Base-by-base conservation (phyloP, 92 coral and sea anemone genomes). In the Porites divaricata region DNA sequence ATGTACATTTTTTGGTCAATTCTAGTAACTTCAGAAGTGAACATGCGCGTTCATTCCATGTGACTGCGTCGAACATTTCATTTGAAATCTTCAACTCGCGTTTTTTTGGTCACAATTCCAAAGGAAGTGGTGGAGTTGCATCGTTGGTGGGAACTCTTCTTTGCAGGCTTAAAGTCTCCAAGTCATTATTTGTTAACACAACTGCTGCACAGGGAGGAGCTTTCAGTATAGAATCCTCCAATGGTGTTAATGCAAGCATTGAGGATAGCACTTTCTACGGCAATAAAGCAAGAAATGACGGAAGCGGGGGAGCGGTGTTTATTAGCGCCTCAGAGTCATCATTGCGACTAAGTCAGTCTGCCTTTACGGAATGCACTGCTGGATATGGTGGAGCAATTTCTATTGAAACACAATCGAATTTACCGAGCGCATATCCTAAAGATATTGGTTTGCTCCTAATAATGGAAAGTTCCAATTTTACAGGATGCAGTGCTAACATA, bases 181-280 rank as follows among this genome's bases (percentile, higher is more conserved):
- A 52, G 11, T 72, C 77, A 10, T 51, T 62, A 9, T 76, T 76
- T 61, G 24, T 76, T 4, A 49, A 72, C 63, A 72, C 77, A 17
- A 79, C 58, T 19, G 74, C 84, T n/a, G 50, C 9, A 7, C 70
- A 71, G n/a, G 78, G 86, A 58, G 86, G 86, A 49, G 86, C 78
- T 4, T 2, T 76, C 28, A 35, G 61, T 12, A 3, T 62, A 17
- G 54, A 76, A 19, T 45, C 54, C 62, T 3, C 56, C 9, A 50
- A 12, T 3, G 62, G 14, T 72, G 11, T 22, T 23, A 72, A 35
- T 23, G 56, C 14, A 10, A 72, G n/a, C 63, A 50, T 72, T 72
- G 25, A 21, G 13, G 77, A 72, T 0, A 20, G 41, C 41, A n/a
- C 11, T 51, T 53, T 72, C 20, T 20, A 4, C 12, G 77, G 63